phyloP scores from a whole-genome alignment of 2,888 invertebrate species.

The Phorcus lineatus region DNA sequence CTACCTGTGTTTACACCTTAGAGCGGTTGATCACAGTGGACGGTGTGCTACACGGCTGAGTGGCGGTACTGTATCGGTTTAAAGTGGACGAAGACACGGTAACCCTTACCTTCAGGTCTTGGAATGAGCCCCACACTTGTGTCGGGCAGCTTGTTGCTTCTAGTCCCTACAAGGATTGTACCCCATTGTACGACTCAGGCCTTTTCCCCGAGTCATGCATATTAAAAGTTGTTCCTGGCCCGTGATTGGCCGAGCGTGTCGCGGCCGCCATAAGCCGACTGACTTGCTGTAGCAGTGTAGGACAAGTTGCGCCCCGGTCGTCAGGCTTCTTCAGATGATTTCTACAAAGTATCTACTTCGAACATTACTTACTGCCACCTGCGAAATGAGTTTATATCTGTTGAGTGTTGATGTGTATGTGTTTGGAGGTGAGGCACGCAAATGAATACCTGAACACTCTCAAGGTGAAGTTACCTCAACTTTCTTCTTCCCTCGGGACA shows the following conservation, averaged over 20 bases:
- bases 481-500: no score
- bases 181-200: conserved; percentile 22
- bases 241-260: conserved; percentile 34
- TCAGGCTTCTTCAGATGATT: not conserved
- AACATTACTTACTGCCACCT: not conserved
- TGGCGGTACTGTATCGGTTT: not conserved
- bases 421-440: not conserved
- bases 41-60: conserved; percentile 5
- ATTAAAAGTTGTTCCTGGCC: conserved; percentile 29
- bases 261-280: conserved; percentile 10
- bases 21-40: conserved; percentile 4
- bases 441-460: not conserved
- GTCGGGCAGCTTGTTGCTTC: conserved; percentile 21
- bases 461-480: no score
- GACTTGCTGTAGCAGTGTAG: not conserved
- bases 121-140: conserved; percentile 8
- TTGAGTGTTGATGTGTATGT: not conserved
- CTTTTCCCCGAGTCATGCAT: conserved; percentile 32
- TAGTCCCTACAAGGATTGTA: conserved; percentile 22
- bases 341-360: not conserved
- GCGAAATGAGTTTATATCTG: not conserved
- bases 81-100: not conserved
- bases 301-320: not conserved
- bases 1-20: conserved; percentile 19
- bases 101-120: not conserved